Percentiles rank a stretch among this genome's conserved stretches.
Conservation (phyloP, 2,888 invertebrate species). For the Portevinia maculata region DNA sequence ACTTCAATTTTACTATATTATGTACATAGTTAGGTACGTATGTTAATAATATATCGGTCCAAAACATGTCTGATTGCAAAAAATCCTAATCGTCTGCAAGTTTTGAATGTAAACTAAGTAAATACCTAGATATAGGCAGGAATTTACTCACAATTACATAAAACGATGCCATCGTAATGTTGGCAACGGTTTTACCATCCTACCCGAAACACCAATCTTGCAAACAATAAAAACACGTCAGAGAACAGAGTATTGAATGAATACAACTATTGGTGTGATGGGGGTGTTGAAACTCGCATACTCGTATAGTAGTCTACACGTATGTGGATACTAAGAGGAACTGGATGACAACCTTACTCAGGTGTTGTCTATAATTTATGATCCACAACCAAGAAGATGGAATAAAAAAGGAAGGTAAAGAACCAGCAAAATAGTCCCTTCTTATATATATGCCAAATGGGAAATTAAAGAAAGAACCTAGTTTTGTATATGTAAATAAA, state of each 20-base stretch:
- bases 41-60: too few relatives aligned
- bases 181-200: too few relatives aligned
- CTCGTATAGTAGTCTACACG: background rate
- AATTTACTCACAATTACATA: too few relatives aligned
- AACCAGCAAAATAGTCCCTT: too few relatives aligned
- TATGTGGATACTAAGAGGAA: background rate
- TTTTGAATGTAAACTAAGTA: too few relatives aligned
- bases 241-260: too few relatives aligned
- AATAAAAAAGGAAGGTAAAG: background rate
- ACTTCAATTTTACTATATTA: too few relatives aligned
- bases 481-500: background rate
- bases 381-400: background rate
- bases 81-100: too few relatives aligned
- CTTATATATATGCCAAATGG: background rate
- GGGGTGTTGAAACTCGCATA: background rate
- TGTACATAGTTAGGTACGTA: too few relatives aligned
- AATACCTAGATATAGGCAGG: too few relatives aligned
- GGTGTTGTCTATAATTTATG: background rate
- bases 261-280: background rate
- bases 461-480: background rate
- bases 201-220: background rate
- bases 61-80: too few relatives aligned
- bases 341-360: slow-evolving; percentile 1
- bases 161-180: background rate
- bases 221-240: background rate